These are phyloP conservation scores for Holotrichia oblita DNA, from an alignment of 1,140 invertebrate genomes.

Conservation along the genomic window DNA sequence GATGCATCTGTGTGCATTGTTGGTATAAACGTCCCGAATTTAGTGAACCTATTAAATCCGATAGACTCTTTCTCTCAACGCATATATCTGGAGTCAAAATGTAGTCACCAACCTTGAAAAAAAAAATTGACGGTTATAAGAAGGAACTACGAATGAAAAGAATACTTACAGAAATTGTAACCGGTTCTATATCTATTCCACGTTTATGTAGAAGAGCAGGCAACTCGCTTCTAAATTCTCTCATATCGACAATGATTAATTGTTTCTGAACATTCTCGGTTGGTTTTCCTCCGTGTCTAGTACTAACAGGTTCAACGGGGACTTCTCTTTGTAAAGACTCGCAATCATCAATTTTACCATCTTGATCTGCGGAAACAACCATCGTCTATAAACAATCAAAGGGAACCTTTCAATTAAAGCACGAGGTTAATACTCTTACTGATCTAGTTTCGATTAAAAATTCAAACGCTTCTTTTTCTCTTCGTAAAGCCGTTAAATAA, in stretches of 20 bases:
- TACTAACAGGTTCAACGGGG: slow-evolving; percentile 63
- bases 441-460: slow-evolving; percentile 90
- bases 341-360: slow-evolving; percentile 82
- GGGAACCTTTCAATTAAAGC: neutral
- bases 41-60: too few species aligned
- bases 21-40: too few species aligned
- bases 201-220: slow-evolving; percentile 93
- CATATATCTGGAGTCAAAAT: too few species aligned
- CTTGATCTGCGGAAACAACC: slow-evolving; percentile 92
- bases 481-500: slow-evolving; percentile 87
- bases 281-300: slow-evolving; percentile 71
- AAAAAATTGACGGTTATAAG: too few species aligned
- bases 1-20: too few species aligned
- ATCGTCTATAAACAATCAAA: slow-evolving; percentile 71
- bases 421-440: slow-evolving; percentile 64
- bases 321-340: slow-evolving; percentile 67
- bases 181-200: slow-evolving; percentile 92
- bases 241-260: slow-evolving; percentile 94
- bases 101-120: too few species aligned
- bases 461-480: slow-evolving; percentile 96
- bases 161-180: slow-evolving; percentile 80
- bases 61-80: too few species aligned
- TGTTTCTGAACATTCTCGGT: slow-evolving; percentile 57
- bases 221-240: slow-evolving; percentile 97
- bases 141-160: too few species aligned